Evolutionary conservation across 2,797 vertebrate genomes (phyloP).

Genomic region (Chelmon rostratus): DNA sequence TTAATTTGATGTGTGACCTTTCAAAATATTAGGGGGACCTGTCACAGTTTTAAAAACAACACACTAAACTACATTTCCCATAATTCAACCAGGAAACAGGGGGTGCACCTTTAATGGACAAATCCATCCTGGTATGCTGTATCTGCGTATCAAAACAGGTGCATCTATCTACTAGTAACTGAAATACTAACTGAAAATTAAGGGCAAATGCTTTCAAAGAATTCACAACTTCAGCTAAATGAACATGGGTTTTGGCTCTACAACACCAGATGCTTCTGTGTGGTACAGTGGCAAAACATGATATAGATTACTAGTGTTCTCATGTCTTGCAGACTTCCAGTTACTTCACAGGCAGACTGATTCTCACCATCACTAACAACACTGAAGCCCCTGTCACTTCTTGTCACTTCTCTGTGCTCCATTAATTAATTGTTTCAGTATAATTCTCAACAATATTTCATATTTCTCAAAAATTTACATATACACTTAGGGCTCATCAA

Average conservation of each 20-base stretch:
- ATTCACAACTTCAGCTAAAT: neutral
- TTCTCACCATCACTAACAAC: neutral
- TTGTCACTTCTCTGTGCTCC: neutral
- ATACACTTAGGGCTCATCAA: neutral
- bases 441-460: neutral
- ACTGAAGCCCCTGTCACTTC: neutral
- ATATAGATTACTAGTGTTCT: neutral
- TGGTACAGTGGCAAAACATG: neutral
- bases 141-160: neutral
- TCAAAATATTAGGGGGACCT: neutral
- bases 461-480: neutral
- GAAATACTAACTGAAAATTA: neutral
- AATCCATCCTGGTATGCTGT: neutral
- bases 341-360: neutral
- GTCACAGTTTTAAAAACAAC: neutral
- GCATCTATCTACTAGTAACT: neutral
- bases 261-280: neutral
- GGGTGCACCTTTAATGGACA: neutral
- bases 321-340: neutral
- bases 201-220: neutral
- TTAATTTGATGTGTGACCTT: neutral
- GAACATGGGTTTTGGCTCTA: neutral
- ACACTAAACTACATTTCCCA: neutral
- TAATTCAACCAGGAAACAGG: neutral
- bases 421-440: neutral